Conservation (phyloP, 2,797 vertebrate genomes). For the Arrhamphus sclerolepis region DNA sequence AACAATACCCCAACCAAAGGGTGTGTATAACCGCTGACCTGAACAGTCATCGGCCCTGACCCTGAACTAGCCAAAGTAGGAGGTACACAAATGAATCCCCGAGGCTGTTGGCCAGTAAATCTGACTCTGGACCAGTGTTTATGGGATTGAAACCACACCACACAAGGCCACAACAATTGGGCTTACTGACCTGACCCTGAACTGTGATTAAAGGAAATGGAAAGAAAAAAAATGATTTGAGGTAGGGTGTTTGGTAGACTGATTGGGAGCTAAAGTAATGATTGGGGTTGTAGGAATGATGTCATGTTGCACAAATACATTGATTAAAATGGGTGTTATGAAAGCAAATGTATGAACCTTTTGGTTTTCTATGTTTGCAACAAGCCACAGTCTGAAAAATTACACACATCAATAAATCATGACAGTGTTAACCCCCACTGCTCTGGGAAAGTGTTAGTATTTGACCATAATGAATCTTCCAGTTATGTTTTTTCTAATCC, state of each 20-base stretch:
- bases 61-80: conserved; percentile 62
- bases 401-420: conserved; percentile 46
- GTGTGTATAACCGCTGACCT: conserved; percentile 64
- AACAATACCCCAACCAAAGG: conserved; percentile 52
- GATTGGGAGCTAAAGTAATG: conserved; percentile 49
- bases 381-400: conserved; percentile 13
- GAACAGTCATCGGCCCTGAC: conserved; percentile 72
- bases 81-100: conserved; percentile 68
- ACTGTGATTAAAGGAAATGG: conserved; percentile 47
- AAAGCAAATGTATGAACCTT: conserved; percentile 16
- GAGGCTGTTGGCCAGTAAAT: conserved; percentile 62
- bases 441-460: conserved; percentile 57
- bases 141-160: conserved; percentile 63
- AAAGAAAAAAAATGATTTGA: conserved; percentile 8
- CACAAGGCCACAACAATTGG: conserved; percentile 60
- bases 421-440: conserved; percentile 19
- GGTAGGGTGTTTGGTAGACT: conserved; percentile 39
- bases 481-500: no score
- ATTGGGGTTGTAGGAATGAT: conserved; percentile 26
- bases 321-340: conserved; percentile 23
- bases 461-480: conserved; percentile 19
- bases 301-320: conserved; percentile 14
- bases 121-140: conserved; percentile 70
- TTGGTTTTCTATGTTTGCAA: conserved; percentile 23
- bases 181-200: conserved; percentile 57